Percentiles rank a stretch among this genome's conserved stretches.
Evolutionary conservation across 2,888 invertebrate genomes (phyloP).

Genomic region (Caenorhabditis zanzibari): DNA sequence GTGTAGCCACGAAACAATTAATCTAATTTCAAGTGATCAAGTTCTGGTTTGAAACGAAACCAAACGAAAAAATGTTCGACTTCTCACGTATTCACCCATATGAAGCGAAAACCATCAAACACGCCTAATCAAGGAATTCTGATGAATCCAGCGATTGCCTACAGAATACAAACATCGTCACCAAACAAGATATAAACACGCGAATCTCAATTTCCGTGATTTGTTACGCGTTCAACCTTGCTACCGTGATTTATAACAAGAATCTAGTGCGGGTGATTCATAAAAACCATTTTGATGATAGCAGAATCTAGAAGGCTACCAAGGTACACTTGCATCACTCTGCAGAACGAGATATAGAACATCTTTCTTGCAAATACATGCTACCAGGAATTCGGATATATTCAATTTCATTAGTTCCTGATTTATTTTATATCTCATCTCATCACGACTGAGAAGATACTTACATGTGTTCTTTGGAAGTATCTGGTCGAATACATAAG

Average conservation of each 20-base stretch:
- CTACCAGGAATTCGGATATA: not conserved
- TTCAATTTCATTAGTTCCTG: not conserved
- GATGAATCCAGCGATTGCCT: not conserved
- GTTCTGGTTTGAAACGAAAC: not conserved
- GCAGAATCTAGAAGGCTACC: conserved; percentile 20
- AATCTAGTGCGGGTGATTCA: conserved; percentile 15
- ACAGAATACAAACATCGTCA: not conserved
- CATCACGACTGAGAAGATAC: no score
- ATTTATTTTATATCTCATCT: not conserved
- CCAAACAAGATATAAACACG: not conserved
- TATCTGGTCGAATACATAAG: conserved; percentile 89
- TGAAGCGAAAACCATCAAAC: not conserved
- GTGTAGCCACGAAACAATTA: not conserved
- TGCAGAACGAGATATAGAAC: not conserved
- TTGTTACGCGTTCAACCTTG: not conserved
- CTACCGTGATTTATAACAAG: conserved; percentile 35
- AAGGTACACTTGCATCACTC: conserved; percentile 1
- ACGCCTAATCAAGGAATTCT: not conserved
- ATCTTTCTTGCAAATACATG: not conserved
- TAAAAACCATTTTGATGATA: not conserved
- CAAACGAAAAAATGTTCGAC: not conserved
- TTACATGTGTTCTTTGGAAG: conserved; percentile 86
- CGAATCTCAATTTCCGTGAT: not conserved
- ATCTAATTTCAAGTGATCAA: not conserved
- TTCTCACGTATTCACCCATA: conserved; percentile 6